Base-by-base conservation (phyloP, 1,140 invertebrate genomes). In the Chironomus tepperi region DNA sequence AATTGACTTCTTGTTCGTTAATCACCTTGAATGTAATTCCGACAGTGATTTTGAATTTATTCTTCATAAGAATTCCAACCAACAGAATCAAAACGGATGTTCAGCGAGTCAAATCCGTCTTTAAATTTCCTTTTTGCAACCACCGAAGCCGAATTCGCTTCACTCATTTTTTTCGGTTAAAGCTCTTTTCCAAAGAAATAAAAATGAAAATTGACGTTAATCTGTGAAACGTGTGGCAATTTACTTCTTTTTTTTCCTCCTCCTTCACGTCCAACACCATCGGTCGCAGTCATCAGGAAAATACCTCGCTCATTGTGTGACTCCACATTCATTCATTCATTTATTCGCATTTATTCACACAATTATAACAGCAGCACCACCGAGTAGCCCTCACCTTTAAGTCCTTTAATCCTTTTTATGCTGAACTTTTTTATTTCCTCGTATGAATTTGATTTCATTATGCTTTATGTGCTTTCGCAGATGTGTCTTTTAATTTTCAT, bases 161-260 rank as follows among this genome's bases (percentile, higher is more conserved):
- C 43, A 47, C 43, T 57, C n/a, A 3, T 12, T 1, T 57, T 15
- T 57, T 57, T 57, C 47, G n/a, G 24, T 34, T 34, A 34, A 34
- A 34, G 24, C 24, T 34, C 24, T 57, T 57, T n/a, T n/a, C 47
- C 12, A 19, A 70, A 57, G 47, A 57, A 57, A 57, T 3, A n/a
- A 57, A 70, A 70, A 70, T 70, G 47, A 57, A 57, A 57, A 57
- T 70, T 70, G 65, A 70, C 65, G 19, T 70, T 70, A 70, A 70
- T 70, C 65, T 70, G 65, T 7, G 18, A 21, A 19, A 19, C 65
- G 65, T 70, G 65, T 18, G 16, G 65, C 65, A 70, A 70, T 70
- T 70, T 70, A 70, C 9, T 47, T 47, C 15, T 57, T 57, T 57
- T 12, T n/a, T n/a, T n/a, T n/a, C n/a, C n/a, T n/a, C n/a, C n/a